Conservation (phyloP, 23 tunicate genomes). For the Styela clava region DNA sequence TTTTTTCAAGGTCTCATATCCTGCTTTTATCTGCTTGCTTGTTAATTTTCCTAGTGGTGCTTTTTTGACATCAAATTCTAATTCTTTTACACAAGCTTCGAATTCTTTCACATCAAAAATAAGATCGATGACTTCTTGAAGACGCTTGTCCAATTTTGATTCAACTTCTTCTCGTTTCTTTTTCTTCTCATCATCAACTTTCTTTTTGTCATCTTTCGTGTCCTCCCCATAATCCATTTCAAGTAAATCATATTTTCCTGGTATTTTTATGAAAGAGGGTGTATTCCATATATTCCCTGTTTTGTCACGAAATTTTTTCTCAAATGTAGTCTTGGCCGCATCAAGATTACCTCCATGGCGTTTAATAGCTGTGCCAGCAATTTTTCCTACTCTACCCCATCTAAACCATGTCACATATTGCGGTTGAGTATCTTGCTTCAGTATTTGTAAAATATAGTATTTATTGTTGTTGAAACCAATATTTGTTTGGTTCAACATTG, state of each 20-base stretch:
- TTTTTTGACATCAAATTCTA: conserved; percentile 68
- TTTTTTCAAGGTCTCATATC: conserved; percentile 46
- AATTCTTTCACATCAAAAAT: conserved; percentile 54
- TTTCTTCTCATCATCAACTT: conserved; percentile 2
- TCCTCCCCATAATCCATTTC: conserved; percentile 68
- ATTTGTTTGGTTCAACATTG: conserved; percentile 86
- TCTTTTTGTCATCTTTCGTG: conserved; percentile 20
- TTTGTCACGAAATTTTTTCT: conserved; percentile 71
- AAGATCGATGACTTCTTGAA: conserved; percentile 55
- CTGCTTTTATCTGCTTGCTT: conserved; percentile 55
- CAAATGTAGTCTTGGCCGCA: conserved; percentile 37
- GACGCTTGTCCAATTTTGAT: conserved; percentile 35
- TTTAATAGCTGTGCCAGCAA: conserved; percentile 55
- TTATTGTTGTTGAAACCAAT: conserved; percentile 78
- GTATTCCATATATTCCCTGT: conserved; percentile 59
- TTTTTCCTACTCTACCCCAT: conserved; percentile 86
- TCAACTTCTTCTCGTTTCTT: conserved; percentile 10
- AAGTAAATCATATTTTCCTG: conserved; percentile 67
- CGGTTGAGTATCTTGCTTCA: conserved; percentile 39
- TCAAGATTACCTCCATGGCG: conserved; percentile 21
- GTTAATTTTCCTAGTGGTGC: conserved; percentile 84
- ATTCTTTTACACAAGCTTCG: conserved; percentile 65
- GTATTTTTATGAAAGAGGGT: conserved; percentile 26
- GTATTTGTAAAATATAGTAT: conserved; percentile 63
- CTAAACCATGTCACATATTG: conserved; percentile 55